These are phyloP conservation scores for Brachymystax lenok DNA, from an alignment of 2,797 vertebrate genomes.

Conservation along the genomic window DNA sequence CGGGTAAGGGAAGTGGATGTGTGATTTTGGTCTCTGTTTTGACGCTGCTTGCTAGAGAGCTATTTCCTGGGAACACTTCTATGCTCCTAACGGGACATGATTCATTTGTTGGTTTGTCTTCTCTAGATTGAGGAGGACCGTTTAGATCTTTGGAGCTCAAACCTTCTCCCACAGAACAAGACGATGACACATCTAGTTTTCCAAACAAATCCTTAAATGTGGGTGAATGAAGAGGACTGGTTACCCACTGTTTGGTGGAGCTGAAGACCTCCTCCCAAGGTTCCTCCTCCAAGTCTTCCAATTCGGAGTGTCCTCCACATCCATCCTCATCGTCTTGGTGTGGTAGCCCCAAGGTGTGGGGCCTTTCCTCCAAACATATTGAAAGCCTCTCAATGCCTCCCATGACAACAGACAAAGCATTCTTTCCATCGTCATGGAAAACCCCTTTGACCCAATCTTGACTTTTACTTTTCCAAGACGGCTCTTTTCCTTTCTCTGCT, in stretches of 20 bases:
- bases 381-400: slow-evolving; percentile 59
- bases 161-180: slow-evolving; percentile 41
- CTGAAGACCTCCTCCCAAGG: slow-evolving; percentile 86
- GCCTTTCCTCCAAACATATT: slow-evolving; percentile 66
- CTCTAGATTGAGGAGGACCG: slow-evolving; percentile 26
- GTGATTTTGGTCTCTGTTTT: slow-evolving; percentile 58
- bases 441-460: slow-evolving; percentile 29
- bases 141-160: slow-evolving; percentile 30
- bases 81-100: slow-evolving; percentile 25
- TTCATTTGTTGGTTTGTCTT: slow-evolving; percentile 33
- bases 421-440: slow-evolving; percentile 36
- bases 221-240: slow-evolving; percentile 94
- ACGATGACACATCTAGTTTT: slow-evolving; percentile 50
- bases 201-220: slow-evolving; percentile 82
- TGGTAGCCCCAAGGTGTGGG: slow-evolving; percentile 49
- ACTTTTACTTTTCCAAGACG: slow-evolving; percentile 27
- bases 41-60: slow-evolving; percentile 40
- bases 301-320: slow-evolving; percentile 66
- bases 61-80: slow-evolving; percentile 46
- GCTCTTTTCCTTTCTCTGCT: slow-evolving; percentile 12
- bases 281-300: slow-evolving; percentile 87
- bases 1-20: slow-evolving; percentile 35
- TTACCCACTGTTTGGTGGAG: slow-evolving; percentile 88
- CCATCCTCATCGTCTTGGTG: slow-evolving; percentile 77
- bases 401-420: slow-evolving; percentile 40